phyloP scores from a whole-genome alignment of 2,113 vertebrate genomes.

The Pluvianellus socialis region DNA sequence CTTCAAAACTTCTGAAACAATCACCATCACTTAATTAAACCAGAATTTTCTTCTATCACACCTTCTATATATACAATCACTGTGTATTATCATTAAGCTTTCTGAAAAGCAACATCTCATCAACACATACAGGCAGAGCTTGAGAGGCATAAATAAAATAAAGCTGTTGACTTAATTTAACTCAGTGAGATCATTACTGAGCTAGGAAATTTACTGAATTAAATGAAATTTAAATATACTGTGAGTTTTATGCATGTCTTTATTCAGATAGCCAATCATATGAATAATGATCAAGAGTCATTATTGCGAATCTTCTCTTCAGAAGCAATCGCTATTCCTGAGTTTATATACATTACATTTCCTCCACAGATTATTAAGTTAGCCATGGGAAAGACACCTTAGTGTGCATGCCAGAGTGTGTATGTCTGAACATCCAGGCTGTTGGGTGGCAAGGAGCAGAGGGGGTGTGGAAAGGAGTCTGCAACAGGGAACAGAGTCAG shows the following conservation, averaged over 20 bases:
- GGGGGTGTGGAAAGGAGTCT: fast-evolving
- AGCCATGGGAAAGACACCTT: neutral
- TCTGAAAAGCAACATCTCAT: neutral
- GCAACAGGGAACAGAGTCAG: fast-evolving
- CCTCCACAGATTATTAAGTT: neutral
- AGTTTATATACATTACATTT: neutral
- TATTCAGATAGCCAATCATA: neutral
- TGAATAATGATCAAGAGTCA: neutral
- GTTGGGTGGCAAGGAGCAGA: neutral
- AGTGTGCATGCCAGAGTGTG: neutral
- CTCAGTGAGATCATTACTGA: neutral
- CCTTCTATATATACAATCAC: neutral
- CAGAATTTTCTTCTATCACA: neutral
- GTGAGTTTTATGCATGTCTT: neutral
- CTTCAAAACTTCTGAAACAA: neutral
- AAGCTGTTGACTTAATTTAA: neutral
- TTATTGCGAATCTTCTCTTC: neutral
- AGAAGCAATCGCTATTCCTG: neutral
- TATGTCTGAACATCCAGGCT: neutral
- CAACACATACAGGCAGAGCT: neutral
- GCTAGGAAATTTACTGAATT: neutral
- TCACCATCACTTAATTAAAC: neutral
- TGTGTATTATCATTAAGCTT: neutral
- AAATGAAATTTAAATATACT: neutral
- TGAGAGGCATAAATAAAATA: neutral